phyloP scores from a whole-genome alignment of 2,113 vertebrate genomes.

The Marmota monax region DNA sequence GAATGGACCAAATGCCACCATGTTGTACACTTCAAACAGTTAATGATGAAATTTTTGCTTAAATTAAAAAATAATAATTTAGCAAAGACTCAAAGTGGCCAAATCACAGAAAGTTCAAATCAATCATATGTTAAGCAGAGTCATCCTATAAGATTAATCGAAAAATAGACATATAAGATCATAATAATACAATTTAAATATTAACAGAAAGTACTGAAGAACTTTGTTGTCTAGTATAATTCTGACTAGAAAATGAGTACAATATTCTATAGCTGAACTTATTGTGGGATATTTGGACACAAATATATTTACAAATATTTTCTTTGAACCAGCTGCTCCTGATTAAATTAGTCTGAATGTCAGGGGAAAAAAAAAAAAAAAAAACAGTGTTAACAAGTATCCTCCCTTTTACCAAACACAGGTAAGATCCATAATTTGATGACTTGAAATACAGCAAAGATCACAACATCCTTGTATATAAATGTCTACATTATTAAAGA shows the following conservation, averaged over 20 bases:
- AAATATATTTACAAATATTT: not conserved
- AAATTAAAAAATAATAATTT: not conserved
- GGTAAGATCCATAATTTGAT: not conserved
- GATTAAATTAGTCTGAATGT: not conserved
- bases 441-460: not conserved
- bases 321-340: not conserved
- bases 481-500: not conserved
- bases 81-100: not conserved
- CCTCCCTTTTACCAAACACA: not conserved
- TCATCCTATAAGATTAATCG: not conserved
- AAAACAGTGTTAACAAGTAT: not conserved
- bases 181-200: not conserved
- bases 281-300: not conserved
- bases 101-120: not conserved
- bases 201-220: not conserved
- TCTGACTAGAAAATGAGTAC: not conserved
- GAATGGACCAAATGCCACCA: not conserved
- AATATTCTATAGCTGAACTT: not conserved
- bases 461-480: not conserved
- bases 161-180: not conserved
- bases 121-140: not conserved
- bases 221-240: not conserved
- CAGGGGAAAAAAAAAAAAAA: not conserved
- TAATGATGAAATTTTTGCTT: not conserved
- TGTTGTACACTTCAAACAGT: not conserved